Evolutionary conservation across 1,140 invertebrate species (phyloP), one percentile per base, ranked within the genome.

Genomic region (Ostrea edulis): DNA sequence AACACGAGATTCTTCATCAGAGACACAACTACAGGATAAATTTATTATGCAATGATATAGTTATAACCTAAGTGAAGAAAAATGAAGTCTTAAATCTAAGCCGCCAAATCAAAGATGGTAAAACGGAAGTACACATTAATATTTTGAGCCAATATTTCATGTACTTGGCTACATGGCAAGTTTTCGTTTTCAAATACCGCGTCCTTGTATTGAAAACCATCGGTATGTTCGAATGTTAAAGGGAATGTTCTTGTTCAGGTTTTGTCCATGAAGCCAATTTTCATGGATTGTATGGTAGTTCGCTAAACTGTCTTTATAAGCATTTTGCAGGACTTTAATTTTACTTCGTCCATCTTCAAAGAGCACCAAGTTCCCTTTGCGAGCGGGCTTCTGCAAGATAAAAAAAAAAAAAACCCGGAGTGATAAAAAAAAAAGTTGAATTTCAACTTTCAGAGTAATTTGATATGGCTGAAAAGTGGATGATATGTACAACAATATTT

Each of bases 341-440:
- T 77, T 35, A 14, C 25, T 29, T 35, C 5, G 5, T 62, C 8
- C 55, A 62, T 55, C 29, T 82, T 92, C 89, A 93, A n/a, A 92
- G 90, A 29, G 92, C 92, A n/a, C 92, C 92, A 44, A 93, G 89
- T 88, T 92, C 88, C 54, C 83, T 81, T 17, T 90, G 88, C 52
- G 91, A 92, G 44, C 90, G 82, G 8, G 90, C 87, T 71, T 90
- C 91, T 92, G 90, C 52, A 87, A 88, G 14, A 51, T 35, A 62
- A 86, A 58, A 82, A 44, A 82, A 8, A 82, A 12, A 62, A 62
- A 17, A 58, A 17, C 17, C 55, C n/a, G n/a, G n/a, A n/a, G 20
- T 58, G 8, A 20, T 62, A 7, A 20, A 20, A 17, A 62, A 62
- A 20, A 20, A 62, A 62, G 0, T 20, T 62, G 55, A 20, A 62